Evolutionary conservation across 2,797 vertebrate genomes (phyloP).

Genomic region (Melanotaenia nigrans): DNA sequence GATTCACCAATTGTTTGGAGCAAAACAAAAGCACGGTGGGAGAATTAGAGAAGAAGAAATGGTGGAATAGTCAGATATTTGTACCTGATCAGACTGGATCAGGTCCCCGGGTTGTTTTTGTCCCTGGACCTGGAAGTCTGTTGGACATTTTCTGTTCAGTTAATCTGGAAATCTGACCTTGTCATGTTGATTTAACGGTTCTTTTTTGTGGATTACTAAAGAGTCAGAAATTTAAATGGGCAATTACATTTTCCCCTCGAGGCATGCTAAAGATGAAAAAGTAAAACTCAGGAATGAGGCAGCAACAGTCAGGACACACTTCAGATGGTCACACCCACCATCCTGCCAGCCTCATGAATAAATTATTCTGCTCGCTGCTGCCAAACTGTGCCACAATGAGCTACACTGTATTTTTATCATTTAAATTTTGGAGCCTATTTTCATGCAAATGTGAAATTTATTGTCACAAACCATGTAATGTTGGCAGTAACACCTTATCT

Average conservation of each 20-base stretch:
- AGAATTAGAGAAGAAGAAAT: slow-evolving; percentile 1
- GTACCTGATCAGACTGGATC: slow-evolving; percentile 31
- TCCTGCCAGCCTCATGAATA: slow-evolving; percentile 62
- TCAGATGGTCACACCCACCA: slow-evolving; percentile 46
- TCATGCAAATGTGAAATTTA: slow-evolving; percentile 72
- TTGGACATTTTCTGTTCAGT: slow-evolving; percentile 6
- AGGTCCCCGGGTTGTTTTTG: not conserved
- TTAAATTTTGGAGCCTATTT: slow-evolving; percentile 60
- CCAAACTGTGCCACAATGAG: slow-evolving; percentile 53
- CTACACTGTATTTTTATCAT: slow-evolving; percentile 60
- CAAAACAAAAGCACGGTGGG: slow-evolving; percentile 35
- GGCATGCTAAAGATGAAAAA: slow-evolving; percentile 7
- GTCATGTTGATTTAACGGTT: slow-evolving; percentile 3
- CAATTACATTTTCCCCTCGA: not conserved
- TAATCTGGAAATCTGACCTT: slow-evolving; percentile 7
- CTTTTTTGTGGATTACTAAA: slow-evolving; percentile 1
- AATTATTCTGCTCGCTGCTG: slow-evolving; percentile 40
- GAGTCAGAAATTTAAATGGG: not conserved
- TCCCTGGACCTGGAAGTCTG: not conserved
- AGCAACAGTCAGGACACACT: slow-evolving; percentile 34
- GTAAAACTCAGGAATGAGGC: slow-evolving; percentile 8
- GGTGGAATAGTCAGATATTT: slow-evolving; percentile 18
- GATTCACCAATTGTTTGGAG: slow-evolving; percentile 38
- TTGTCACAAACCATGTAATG: slow-evolving; percentile 66
- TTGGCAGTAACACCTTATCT: slow-evolving; percentile 60